Conservation (phyloP, 2,113 vertebrate genomes). For the Sigmodon hispidus region DNA sequence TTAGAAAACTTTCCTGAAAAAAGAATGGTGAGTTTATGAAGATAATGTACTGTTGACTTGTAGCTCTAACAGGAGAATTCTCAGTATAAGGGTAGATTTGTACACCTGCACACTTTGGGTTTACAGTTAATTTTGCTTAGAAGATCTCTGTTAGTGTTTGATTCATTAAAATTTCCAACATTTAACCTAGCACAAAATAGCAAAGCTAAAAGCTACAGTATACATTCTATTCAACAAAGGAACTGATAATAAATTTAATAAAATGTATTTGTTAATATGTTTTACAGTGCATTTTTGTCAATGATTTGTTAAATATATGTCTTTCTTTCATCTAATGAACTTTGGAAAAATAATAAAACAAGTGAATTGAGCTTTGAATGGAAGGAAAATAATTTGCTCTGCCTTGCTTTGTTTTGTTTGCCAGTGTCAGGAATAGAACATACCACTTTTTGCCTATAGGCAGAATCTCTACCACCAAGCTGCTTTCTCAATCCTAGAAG, state of each 20-base stretch:
- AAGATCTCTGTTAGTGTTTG: not conserved
- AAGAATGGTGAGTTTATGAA: not conserved
- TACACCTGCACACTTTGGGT: not conserved
- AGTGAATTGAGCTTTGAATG: not conserved
- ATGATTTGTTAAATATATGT: not conserved
- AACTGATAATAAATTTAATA: conserved; percentile 30
- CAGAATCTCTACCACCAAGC: not conserved
- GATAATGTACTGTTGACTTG: not conserved
- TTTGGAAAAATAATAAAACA: conserved; percentile 52
- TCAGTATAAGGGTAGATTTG: not conserved
- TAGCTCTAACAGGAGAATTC: not conserved
- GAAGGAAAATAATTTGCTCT: not conserved
- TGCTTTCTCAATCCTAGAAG: not conserved
- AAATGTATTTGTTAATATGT: conserved; percentile 7
- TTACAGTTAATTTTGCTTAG: conserved; percentile 21
- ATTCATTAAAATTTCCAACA: not conserved
- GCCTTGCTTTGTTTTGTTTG: not conserved
- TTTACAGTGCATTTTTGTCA: conserved; percentile 19
- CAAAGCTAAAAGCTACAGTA: not conserved
- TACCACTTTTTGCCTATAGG: not conserved
- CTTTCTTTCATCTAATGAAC: conserved; percentile 28
- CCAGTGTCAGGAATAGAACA: not conserved
- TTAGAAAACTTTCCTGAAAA: conserved; percentile 6
- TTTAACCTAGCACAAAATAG: not conserved
- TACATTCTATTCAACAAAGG: not conserved